phyloP scores from a whole-genome alignment of 2,113 vertebrate genomes.

The Ageneiosus marmoratus region DNA sequence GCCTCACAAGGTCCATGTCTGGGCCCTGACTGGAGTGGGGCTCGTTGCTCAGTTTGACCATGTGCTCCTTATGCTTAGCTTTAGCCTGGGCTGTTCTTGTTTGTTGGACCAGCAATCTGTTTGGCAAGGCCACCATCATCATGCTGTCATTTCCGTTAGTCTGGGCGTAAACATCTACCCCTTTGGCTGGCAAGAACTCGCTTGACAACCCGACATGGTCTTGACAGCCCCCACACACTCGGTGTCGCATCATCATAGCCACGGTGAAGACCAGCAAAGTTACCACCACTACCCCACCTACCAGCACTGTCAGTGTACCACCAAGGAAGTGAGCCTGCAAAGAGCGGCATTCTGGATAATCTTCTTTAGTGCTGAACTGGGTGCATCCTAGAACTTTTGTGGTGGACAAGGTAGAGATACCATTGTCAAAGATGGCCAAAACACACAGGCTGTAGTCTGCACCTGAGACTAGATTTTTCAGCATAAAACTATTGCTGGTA shows the following conservation, averaged over 20 bases:
- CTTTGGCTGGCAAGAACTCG: conserved; percentile 69
- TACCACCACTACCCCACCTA: conserved; percentile 86
- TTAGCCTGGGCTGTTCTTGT: conserved; percentile 30
- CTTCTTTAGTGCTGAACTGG: conserved; percentile 84
- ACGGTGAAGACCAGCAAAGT: conserved; percentile 89
- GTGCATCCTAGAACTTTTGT: conserved; percentile 85
- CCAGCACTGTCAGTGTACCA: conserved; percentile 85
- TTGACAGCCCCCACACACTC: conserved; percentile 76
- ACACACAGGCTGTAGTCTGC: conserved; percentile 88
- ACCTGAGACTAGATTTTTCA: conserved; percentile 85
- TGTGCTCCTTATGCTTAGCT: conserved; percentile 43
- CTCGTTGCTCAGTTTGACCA: conserved; percentile 36
- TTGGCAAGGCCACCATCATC: conserved; percentile 80
- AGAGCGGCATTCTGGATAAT: conserved; percentile 84
- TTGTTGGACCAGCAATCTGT: conserved; percentile 66
- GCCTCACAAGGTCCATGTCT: conserved; percentile 44
- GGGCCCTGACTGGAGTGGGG: conserved; percentile 31
- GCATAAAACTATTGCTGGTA: conserved; percentile 79
- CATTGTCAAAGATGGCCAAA: conserved; percentile 85
- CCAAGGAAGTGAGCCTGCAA: conserved; percentile 89
- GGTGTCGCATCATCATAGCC: conserved; percentile 86
- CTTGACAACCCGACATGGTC: conserved; percentile 54
- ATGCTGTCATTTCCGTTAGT: conserved; percentile 78
- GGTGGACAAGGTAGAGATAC: conserved; percentile 79
- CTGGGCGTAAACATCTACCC: conserved; percentile 81